Conservation (phyloP, 2,888 invertebrate species). For the Acleris laterana region DNA sequence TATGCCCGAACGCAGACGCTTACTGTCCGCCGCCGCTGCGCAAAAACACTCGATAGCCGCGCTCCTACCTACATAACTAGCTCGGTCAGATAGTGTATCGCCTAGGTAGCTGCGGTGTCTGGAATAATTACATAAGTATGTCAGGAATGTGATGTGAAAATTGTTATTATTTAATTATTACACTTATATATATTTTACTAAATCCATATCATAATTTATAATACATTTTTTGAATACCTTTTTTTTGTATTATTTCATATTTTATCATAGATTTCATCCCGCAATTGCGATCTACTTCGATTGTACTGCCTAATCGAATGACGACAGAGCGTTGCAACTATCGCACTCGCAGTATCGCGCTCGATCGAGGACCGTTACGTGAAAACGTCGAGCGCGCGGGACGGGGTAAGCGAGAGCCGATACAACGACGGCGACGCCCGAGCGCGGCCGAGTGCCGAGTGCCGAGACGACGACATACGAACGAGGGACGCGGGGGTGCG, state of each 20-base stretch:
- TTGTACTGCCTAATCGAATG: conserved; percentile 62
- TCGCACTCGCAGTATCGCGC: conserved; percentile 79
- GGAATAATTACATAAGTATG: conserved; percentile 11
- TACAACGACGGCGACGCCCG: conserved; percentile 78
- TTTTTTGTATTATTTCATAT: not conserved
- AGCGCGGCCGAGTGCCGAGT: conserved; percentile 76
- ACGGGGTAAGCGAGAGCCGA: conserved; percentile 70
- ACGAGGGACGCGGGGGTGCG: conserved; percentile 82
- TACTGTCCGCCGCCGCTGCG: conserved; percentile 53
- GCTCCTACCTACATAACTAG: conserved; percentile 15
- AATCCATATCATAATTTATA: not conserved
- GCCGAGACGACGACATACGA: conserved; percentile 77
- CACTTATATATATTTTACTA: not conserved
- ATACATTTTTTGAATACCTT: not conserved
- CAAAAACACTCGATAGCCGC: conserved; percentile 58
- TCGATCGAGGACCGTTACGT: conserved; percentile 84
- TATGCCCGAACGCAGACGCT: conserved; percentile 77
- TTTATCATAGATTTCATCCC: conserved; percentile 38
- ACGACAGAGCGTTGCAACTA: conserved; percentile 64
- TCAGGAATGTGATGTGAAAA: not conserved
- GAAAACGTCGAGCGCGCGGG: conserved; percentile 79
- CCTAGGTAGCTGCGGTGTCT: conserved; percentile 1
- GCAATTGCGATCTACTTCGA: conserved; percentile 54
- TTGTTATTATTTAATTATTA: not conserved
- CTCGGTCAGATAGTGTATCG: conserved; percentile 22